Base-by-base conservation (phyloP, 2,797 vertebrate genomes). In the Xenops minutus region DNA sequence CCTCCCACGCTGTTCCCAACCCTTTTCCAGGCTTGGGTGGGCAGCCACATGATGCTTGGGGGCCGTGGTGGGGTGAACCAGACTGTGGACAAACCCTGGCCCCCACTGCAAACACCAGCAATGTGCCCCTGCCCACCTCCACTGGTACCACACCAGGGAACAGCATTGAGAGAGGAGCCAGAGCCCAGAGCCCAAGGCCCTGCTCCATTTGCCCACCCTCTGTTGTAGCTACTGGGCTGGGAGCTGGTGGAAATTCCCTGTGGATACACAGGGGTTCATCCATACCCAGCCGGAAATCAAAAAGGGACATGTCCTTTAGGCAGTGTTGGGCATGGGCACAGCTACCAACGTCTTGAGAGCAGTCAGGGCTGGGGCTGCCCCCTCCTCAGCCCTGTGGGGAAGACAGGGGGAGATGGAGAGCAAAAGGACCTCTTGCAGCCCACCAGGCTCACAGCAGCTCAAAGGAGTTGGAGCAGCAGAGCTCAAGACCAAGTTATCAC, bases 241-340 rank as follows among this genome's bases (percentile, higher is more conserved):
- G 48, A 83, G 37, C 41, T 39, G 24, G 7, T 56, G 22, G 48
- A 36, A 76, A 83, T 71, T 71, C 54, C 69, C 36, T 30, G 39
- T 36, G 32, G 43, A 69, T 39, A 43, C 6, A 6, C 32, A 63
- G 27, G 17, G 15, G 15, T 26, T 63, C 59, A 75, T 44, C 39
- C 78, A 63, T 3, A n/a, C 11, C 11, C 14, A 64, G 30, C 9
- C 61, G 44, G 46, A 85, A 82, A 64, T 7, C 14, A 44, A 16
- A 90, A 20, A 34, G 34, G 75, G 41, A 51, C n/a, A 13, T 0
- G 1, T 41, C 32, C 49, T 74, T 56, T 58, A 67, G 62, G 39
- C 44, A 82, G 39, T 0, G 0, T 54, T 52, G 44, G 69, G 77
- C 30, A 39, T 0, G 0, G 30, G 64, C 74, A 85, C 29, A 58